A percentile compares a stretch with the other conserved stretches of the same genome.
Evolutionary conservation across 2,888 invertebrate genomes (phyloP).

Genomic region (Caenorhabditis wallacei): DNA sequence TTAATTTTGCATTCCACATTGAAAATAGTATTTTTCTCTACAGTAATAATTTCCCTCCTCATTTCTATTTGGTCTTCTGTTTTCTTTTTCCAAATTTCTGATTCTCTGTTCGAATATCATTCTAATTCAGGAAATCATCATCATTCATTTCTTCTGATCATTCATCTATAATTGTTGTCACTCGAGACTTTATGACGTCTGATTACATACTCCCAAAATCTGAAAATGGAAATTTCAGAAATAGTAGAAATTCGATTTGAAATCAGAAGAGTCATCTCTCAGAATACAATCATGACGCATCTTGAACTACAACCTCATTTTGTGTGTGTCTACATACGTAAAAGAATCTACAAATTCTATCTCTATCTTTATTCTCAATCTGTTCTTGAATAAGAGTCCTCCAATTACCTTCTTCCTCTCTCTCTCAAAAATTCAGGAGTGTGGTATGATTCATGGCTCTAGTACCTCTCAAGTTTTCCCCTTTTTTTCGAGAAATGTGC

Average conservation of each 20-base stretch:
- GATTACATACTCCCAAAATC: neutral
- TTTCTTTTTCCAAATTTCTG: no score
- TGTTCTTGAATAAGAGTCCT: neutral
- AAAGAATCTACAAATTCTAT: neutral
- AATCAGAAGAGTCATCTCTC: conserved; percentile 10
- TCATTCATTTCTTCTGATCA: neutral
- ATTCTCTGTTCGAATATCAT: no score
- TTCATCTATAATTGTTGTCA: neutral
- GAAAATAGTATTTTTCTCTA: no score
- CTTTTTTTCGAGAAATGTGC: conserved; percentile 13
- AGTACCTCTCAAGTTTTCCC: conserved; percentile 40
- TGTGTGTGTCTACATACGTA: conserved; percentile 30
- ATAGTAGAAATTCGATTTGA: neutral
- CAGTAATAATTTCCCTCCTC: no score
- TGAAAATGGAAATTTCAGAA: neutral
- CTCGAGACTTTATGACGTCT: conserved; percentile 2
- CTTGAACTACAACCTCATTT: conserved; percentile 33
- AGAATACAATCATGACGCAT: conserved; percentile 36
- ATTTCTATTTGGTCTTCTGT: no score
- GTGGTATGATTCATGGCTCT: conserved; percentile 27
- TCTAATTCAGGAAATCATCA: no score
- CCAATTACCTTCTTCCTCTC: conserved; percentile 13
- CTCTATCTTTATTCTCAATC: conserved; percentile 15
- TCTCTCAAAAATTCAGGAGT: conserved; percentile 18
- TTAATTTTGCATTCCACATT: no score